Base-by-base conservation (phyloP, 2,888 invertebrate genomes). In the Patella caerulea region DNA sequence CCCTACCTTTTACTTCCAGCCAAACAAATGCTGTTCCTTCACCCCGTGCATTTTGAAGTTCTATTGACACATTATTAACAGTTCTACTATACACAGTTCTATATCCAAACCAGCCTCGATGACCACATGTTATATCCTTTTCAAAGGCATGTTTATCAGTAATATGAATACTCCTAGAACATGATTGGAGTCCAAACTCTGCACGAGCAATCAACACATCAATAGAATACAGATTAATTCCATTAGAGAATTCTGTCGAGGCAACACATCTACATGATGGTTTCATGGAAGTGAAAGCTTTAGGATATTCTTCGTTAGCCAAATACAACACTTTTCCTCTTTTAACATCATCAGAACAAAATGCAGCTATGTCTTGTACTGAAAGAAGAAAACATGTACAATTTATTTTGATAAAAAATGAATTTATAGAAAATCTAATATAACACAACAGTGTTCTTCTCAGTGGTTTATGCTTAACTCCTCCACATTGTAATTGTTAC, bases 231-330 rank as follows among this genome's bases (percentile, higher is more conserved):
- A 89, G 84, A 75, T 86, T 84, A 52, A 89, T 80, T 2, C 87
- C 87, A 17, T 84, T 79, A 52, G 82, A 79, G 72, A 82, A 82
- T 7, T 82, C 79, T 5, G 88, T 87, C 70, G 83, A 81, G 19
- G 87, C 83, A 45, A 87, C 82, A 75, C 88, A 88, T 75, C 85
- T 83, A 73, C 88, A 88, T 59, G 85, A 81, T 15, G 79, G 79
- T 15, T 81, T 81, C 71, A 84, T 83, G 2, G 78, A 81, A 5
- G 70, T 74, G 73, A 87, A 83, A 0, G 85, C 83, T 14, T 78
- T 77, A 15, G 89, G 89, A 74, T 89, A 89, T 73, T 89, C 85
- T 12, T 74, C 72, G 75, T 87, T 89, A 55, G 88, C 82, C 4
- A 89, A 79, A 76, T 87, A 89, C 53, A 89, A 78, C 5, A 81